A percentile compares a stretch with the other conserved stretches of the same genome.
Evolutionary conservation across 2,113 vertebrate genomes (phyloP).

Genomic region (Pelvicachromis taeniatus): DNA sequence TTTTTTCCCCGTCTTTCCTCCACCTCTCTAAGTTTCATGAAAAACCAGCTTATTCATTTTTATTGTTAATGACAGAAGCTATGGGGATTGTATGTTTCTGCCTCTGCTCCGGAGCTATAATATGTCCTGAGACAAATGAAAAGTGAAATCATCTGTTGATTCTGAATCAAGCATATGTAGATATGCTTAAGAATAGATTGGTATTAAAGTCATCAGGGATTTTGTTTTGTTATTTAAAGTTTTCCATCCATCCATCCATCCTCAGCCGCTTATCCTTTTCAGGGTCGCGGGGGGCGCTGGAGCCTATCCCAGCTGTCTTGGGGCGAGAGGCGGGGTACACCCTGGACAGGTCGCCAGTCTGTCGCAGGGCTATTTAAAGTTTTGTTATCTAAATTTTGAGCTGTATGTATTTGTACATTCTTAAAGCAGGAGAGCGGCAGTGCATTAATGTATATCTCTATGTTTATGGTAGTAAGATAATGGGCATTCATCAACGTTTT

Average conservation of each 20-base stretch:
- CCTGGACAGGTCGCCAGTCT: no score
- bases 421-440: neutral
- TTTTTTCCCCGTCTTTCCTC: fast-evolving
- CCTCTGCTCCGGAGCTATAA: neutral
- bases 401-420: neutral
- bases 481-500: neutral
- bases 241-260: no score
- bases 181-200: neutral
- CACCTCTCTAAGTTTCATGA: neutral
- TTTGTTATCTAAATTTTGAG: neutral
- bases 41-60: neutral
- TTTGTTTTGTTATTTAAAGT: neutral
- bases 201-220: neutral
- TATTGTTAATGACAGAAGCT: neutral
- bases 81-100: neutral
- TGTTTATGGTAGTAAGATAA: neutral
- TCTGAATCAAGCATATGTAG: no score
- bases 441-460: neutral
- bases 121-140: neutral
- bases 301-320: no score
- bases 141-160: neutral
- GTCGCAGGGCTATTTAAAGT: no score
- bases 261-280: no score
- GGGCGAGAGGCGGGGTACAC: no score
- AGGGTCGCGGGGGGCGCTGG: no score